Evolutionary conservation across 1,140 invertebrate species (phyloP).

Genomic region (Orussus abietinus): DNA sequence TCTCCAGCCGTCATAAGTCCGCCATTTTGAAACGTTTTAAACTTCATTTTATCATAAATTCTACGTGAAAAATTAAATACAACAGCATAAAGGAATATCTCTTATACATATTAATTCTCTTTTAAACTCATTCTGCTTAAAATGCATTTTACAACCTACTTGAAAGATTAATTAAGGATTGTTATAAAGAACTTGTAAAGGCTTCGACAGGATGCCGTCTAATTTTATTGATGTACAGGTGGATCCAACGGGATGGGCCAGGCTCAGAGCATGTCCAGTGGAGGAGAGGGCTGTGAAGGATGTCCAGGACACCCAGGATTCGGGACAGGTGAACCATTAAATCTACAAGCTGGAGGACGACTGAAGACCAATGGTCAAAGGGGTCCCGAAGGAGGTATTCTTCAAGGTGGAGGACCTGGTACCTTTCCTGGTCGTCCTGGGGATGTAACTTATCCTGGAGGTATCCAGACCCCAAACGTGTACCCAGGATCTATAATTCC

Average conservation of each 20-base stretch:
- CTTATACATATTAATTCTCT: not conserved
- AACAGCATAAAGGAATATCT: too few species aligned
- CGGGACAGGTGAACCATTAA: conserved; percentile 1
- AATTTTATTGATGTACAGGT: conserved; percentile 44
- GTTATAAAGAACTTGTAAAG: not conserved
- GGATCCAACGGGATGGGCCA: conserved; percentile 74
- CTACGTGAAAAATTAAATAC: too few species aligned
- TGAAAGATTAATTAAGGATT: conserved; percentile 10
- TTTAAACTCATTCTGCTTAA: not conserved
- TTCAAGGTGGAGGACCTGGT: conserved; percentile 1
- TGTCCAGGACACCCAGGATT: conserved; percentile 34
- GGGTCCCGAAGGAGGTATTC: conserved; percentile 4
- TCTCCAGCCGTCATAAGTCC: too few species aligned
- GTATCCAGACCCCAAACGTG: too few species aligned
- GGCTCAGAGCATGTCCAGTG: conserved; percentile 67
- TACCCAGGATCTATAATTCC: too few species aligned
- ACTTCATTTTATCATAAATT: not conserved
- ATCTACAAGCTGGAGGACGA: not conserved
- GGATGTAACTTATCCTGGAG: conserved; percentile 17
- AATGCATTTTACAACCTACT: conserved; percentile 5
- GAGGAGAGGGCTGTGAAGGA: conserved; percentile 43
- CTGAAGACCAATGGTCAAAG: not conserved
- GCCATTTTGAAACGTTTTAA: too few species aligned
- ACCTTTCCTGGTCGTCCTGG: conserved; percentile 11
- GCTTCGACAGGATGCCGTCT: conserved; percentile 4